Evolutionary conservation across 92 coral and sea anemone genomes (phyloP).

Genomic region (Paramuricea clavata): DNA sequence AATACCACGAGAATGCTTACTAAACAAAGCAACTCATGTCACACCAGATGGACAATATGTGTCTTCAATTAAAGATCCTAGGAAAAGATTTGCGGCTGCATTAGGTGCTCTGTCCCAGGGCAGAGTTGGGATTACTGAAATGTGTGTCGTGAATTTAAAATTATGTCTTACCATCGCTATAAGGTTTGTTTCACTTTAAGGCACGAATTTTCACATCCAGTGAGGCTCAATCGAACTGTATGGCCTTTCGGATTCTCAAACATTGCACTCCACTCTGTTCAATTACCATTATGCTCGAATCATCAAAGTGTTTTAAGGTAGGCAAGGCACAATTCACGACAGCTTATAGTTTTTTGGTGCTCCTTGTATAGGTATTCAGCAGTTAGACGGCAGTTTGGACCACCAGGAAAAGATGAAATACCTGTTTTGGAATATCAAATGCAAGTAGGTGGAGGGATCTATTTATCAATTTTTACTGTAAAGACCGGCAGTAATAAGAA

Average conservation of each 20-base stretch:
- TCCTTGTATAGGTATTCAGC: constrained; percentile 82
- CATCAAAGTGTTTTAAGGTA: too few relatives aligned
- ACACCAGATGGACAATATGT: constrained; percentile 92
- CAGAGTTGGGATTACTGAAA: constrained; percentile 94
- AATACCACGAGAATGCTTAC: constrained; percentile 80
- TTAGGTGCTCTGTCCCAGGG: constrained; percentile 95
- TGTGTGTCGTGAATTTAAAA: constrained; percentile 81
- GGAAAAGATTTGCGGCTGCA: constrained; percentile 95
- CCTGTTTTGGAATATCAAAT: constrained; percentile 98
- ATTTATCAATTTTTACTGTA: neutral
- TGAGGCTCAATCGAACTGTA: too few relatives aligned
- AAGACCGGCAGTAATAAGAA: too few relatives aligned
- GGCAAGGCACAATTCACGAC: too few relatives aligned
- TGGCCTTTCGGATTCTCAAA: too few relatives aligned
- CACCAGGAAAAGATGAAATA: constrained; percentile 88
- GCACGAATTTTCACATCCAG: neutral
- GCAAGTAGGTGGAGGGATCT: constrained; percentile 78
- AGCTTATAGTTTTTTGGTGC: neutral
- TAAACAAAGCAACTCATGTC: constrained; percentile 86
- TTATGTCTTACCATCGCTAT: constrained; percentile 87
- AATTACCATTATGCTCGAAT: too few relatives aligned
- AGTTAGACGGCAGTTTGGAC: constrained; percentile 96
- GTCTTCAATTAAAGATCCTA: constrained; percentile 90
- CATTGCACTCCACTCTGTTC: too few relatives aligned
- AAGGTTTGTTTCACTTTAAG: constrained; percentile 65